Evolutionary conservation across 2,113 vertebrate genomes (phyloP), one percentile per base, ranked within the genome.

Genomic region (Chlorodrepanis virens): DNA sequence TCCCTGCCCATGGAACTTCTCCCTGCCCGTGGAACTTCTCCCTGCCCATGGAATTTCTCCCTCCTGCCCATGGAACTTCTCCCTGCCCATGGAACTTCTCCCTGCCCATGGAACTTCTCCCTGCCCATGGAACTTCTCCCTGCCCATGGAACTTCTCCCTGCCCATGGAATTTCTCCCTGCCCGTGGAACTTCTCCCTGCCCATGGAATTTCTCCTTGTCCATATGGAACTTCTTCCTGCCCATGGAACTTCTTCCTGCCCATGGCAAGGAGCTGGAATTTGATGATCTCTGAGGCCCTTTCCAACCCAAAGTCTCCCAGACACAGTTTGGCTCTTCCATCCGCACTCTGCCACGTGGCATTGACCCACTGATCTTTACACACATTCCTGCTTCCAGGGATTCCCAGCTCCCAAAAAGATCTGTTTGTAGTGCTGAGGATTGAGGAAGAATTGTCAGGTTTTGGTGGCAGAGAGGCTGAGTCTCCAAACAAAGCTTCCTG

Each of bases 1-100:
- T 54, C 9, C 23, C 5, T 27, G 13, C 1, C 24, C 40, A 12
- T 13, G 33, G 25, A 12, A 7, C 0, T 2, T 57, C 2, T 27
- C 12, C 23, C 2, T 42, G 22, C 2, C 15, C 37, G 18, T 33
- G 37, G 29, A 33, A 22, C 3, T 10, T n/a, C 4, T 28, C 2
- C 50, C 14, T 52, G 50, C 27, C 25, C 29, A 29, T 18, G 13
- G 24, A 8, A 25, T 0, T 7, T 50, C 6, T 50, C 24, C n/a
- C n/a, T n/a, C n/a, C 6, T 24, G n/a, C 1, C 56, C 17, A 8
- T 11, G 33, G 47, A 12, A 5, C 3, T 31, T 54, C 29, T 54
- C 18, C 53, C 1, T 33, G 20, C 31, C 12, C 54, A 14, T 33
- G 28, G 52, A 53, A 19, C 2, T 31, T 53, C 28, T 53, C 28